Conservation (phyloP, 2,888 invertebrate species). For the Diarsia brunnea region DNA sequence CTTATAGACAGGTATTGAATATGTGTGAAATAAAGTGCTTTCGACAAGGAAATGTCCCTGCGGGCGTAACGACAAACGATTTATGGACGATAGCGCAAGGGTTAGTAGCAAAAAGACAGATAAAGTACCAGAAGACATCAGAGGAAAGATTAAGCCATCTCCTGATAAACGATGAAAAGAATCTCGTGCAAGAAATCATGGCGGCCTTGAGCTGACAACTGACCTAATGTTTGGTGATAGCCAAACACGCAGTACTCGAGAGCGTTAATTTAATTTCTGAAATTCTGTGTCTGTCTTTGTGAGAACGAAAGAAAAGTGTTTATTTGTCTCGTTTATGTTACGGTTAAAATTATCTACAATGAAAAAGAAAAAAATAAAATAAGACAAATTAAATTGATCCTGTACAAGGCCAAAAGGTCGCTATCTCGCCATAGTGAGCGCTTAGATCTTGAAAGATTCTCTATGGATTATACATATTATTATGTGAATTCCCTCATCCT, state of each 20-base stretch:
- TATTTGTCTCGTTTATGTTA: no score
- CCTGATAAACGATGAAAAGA: not conserved
- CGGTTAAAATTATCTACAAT: no score
- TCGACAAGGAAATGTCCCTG: conserved; percentile 13
- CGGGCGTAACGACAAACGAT: conserved; percentile 6
- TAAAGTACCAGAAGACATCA: not conserved
- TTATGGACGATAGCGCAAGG: conserved; percentile 20
- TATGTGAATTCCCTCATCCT: not conserved
- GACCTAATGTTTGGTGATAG: not conserved
- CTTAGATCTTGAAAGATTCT: no score
- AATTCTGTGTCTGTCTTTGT: no score
- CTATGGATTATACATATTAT: not conserved
- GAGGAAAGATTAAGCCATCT: not conserved
- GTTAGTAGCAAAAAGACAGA: conserved; percentile 7
- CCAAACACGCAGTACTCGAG: conserved; percentile 1
- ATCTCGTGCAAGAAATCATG: not conserved
- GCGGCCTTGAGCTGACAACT: not conserved
- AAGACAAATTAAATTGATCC: no score
- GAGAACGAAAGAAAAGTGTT: no score
- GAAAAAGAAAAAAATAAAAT: no score
- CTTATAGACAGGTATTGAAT: conserved; percentile 14
- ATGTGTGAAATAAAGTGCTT: conserved; percentile 40
- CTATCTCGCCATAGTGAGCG: no score
- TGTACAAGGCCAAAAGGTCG: no score
- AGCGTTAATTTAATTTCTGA: conserved; percentile 5